These are phyloP conservation scores for Idris sp. DNA, from an alignment of 1,140 invertebrate genomes.

Conservation along the genomic window DNA sequence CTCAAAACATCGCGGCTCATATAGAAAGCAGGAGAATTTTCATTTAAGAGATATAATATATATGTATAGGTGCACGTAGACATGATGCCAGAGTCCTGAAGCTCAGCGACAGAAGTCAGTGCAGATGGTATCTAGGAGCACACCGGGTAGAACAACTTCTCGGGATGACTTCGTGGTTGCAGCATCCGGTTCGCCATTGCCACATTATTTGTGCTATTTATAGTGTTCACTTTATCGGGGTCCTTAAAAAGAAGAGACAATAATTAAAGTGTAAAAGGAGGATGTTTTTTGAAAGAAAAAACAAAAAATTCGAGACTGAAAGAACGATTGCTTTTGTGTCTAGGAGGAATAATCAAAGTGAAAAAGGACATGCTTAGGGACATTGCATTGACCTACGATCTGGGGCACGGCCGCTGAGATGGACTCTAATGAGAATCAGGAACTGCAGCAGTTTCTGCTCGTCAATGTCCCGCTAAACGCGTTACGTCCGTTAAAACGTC, in stretches of 20 bases:
- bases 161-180: constrained; percentile 63
- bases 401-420: too few species aligned
- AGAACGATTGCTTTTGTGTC: too few species aligned
- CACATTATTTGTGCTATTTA: constrained; percentile 71
- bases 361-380: too few species aligned
- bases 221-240: too few species aligned
- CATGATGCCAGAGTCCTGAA: constrained; percentile 20
- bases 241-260: constrained; percentile 27
- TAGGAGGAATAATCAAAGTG: too few species aligned
- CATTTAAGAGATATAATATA: too few species aligned
- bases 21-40: too few species aligned
- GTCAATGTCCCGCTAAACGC: constrained; percentile 43
- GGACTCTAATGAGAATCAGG: constrained; percentile 63
- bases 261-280: too few species aligned
- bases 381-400: not conserved
- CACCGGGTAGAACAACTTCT: constrained; percentile 65
- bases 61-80: too few species aligned
- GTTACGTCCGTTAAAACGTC: constrained; percentile 57
- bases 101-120: constrained; percentile 59
- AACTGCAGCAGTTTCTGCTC: constrained; percentile 47
- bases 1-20: too few species aligned
- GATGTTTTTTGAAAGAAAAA: too few species aligned
- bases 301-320: too few species aligned
- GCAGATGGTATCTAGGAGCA: constrained; percentile 68
- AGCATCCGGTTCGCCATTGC: constrained; percentile 71